Evolutionary conservation across 64 coral and sea anemone genomes (phyloP).

Genomic region (Dendronephthya gigantea): DNA sequence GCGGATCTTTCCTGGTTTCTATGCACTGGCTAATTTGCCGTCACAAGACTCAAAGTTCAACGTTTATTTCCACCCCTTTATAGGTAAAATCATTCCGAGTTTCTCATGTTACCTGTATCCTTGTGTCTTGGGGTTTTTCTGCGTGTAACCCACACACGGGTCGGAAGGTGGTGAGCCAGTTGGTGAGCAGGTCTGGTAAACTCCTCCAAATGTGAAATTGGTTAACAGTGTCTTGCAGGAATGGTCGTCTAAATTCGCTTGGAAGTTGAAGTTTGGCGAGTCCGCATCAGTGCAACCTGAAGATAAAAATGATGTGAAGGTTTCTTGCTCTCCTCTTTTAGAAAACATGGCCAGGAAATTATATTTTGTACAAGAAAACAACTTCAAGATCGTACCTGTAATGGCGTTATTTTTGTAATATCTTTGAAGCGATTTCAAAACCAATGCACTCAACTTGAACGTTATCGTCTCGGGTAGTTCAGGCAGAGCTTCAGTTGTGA

Average conservation of each 20-base stretch:
- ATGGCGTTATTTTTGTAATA: slow-evolving; percentile 75
- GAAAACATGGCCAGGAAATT: too few relatives aligned
- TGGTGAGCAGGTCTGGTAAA: slow-evolving; percentile 60
- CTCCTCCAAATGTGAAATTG: slow-evolving; percentile 83
- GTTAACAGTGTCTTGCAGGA: slow-evolving; percentile 58
- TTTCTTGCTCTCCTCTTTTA: too few relatives aligned
- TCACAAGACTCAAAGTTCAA: too few relatives aligned
- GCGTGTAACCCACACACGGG: slow-evolving; percentile 46
- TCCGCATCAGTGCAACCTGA: slow-evolving; percentile 56
- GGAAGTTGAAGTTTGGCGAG: slow-evolving; percentile 89
- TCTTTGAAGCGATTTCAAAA: slow-evolving; percentile 48
- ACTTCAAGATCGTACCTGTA: slow-evolving; percentile 3
- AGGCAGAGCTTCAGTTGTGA: slow-evolving; percentile 45
- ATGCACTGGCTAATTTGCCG: too few relatives aligned
- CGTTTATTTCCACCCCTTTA: too few relatives aligned
- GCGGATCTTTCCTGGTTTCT: too few relatives aligned
- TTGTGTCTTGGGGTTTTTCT: slow-evolving; percentile 62
- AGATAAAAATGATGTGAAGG: neutral
- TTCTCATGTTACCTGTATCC: neutral
- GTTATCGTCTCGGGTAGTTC: slow-evolving; percentile 47
- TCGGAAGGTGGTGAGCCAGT: slow-evolving; percentile 31
- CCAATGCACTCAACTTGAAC: slow-evolving; percentile 34
- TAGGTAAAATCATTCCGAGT: too few relatives aligned
- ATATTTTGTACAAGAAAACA: neutral
- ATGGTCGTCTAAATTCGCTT: slow-evolving; percentile 73